Percentiles rank a stretch among this genome's conserved stretches.
phyloP scores from a whole-genome alignment of 2,888 invertebrate genomes.

The Drosophila rellima region DNA sequence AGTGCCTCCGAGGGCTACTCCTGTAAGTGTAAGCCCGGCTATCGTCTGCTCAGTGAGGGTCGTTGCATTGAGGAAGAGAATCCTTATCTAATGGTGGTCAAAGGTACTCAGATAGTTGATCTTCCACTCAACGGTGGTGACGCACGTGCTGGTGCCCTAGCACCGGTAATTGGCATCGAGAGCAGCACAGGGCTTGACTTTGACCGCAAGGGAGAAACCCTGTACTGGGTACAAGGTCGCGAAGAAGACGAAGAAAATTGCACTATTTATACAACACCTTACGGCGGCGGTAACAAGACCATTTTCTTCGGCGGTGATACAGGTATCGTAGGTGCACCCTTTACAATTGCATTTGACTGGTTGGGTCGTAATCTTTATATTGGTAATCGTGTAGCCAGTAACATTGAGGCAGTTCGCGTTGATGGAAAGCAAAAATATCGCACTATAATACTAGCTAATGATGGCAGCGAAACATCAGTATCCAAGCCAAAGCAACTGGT shows the following conservation, averaged over 20 bases:
- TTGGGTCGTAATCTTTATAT: constrained; percentile 97
- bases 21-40: constrained; percentile 97
- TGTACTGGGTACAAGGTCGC: constrained; percentile 95
- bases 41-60: constrained; percentile 89
- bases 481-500: constrained; percentile 95
- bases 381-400: constrained; percentile 95
- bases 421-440: constrained; percentile 94
- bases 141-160: constrained; percentile 91
- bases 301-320: constrained; percentile 93
- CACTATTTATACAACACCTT: constrained; percentile 93
- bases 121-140: constrained; percentile 92
- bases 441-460: constrained; percentile 94
- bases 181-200: constrained; percentile 96
- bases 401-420: constrained; percentile 94
- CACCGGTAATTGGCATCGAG: constrained; percentile 95
- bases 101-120: constrained; percentile 95
- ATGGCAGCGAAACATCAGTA: constrained; percentile 94
- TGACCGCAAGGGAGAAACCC: constrained; percentile 92
- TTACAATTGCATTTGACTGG: constrained; percentile 98
- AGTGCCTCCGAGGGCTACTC: constrained; percentile 89
- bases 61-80: constrained; percentile 94
- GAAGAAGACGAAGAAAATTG: constrained; percentile 93
- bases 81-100: constrained; percentile 95
- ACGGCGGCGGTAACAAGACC: constrained; percentile 93
- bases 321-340: constrained; percentile 96